Percentiles rank a stretch among this genome's conserved stretches.
These are phyloP conservation scores for Hemitrygon akajei DNA, from an alignment of 2,797 vertebrate species.

Conservation along the genomic window DNA sequence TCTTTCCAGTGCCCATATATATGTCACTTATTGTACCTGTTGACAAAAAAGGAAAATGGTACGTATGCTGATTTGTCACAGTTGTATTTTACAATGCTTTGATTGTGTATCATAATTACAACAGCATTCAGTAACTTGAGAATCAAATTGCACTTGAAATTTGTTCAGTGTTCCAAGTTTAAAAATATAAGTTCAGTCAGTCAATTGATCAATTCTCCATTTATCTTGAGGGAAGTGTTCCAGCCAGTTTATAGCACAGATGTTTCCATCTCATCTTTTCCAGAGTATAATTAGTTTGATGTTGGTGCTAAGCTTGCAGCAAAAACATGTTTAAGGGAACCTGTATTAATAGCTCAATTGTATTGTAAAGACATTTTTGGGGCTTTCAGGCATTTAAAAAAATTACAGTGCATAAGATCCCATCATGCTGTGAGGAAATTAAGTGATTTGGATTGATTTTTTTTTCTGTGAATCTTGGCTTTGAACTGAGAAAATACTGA, in stretches of 20 bases:
- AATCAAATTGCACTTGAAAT: neutral
- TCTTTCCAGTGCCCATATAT: conserved; percentile 76
- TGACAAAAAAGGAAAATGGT: conserved; percentile 83
- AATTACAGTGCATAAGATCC: no score
- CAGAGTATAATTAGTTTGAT: no score
- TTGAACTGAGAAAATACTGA: no score
- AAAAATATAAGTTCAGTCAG: neutral
- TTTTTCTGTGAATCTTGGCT: no score
- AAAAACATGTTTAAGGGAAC: no score
- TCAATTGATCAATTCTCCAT: neutral
- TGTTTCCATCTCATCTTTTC: neutral
- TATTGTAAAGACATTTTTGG: no score
- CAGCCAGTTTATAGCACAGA: neutral
- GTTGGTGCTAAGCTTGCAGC: no score
- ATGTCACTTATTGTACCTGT: conserved; percentile 82
- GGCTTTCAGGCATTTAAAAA: no score
- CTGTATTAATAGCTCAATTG: no score
- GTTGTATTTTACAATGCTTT: neutral
- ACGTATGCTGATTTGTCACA: conserved; percentile 46
- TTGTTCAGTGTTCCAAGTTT: neutral
- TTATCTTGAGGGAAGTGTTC: neutral
- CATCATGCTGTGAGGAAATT: no score
- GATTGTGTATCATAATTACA: neutral
- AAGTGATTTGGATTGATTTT: no score
- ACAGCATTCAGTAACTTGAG: neutral